These are phyloP conservation scores for Melanocharis versteri DNA, from an alignment of 2,113 vertebrate genomes.

Conservation along the genomic window DNA sequence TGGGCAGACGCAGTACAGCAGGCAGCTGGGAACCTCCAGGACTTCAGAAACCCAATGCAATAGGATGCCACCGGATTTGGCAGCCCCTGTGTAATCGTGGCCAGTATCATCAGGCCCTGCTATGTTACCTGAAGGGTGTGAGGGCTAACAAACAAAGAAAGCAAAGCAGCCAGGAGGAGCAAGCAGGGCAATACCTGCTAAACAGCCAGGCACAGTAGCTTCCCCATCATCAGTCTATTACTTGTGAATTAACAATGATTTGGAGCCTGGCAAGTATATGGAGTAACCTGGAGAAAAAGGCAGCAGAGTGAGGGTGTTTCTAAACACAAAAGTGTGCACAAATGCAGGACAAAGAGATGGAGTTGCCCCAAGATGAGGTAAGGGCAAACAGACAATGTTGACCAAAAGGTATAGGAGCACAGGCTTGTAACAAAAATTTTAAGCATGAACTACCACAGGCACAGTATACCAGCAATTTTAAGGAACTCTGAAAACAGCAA, in stretches of 20 bases:
- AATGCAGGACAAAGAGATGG: neutral
- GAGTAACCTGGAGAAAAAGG: neutral
- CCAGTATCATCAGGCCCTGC: neutral
- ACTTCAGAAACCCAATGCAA: neutral
- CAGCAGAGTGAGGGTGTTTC: neutral
- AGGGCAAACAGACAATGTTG: neutral
- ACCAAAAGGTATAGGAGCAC: neutral
- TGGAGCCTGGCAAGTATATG: neutral
- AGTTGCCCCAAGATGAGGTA: neutral
- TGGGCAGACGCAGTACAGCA: neutral
- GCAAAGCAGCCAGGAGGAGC: neutral
- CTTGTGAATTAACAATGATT: neutral
- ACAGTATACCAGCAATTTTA: neutral
- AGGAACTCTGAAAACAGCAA: neutral
- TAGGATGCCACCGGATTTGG: neutral
- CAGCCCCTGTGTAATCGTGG: neutral
- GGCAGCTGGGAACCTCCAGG: neutral
- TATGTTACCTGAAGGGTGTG: neutral
- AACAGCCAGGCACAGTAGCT: neutral
- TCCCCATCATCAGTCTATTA: neutral
- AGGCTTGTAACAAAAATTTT: neutral
- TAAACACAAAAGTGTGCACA: neutral
- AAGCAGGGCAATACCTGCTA: neutral
- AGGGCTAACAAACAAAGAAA: neutral
- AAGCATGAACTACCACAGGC: neutral